Percentiles rank a stretch among this genome's conserved stretches.
Evolutionary conservation across 2,888 invertebrate genomes (phyloP).

Genomic region (Tenthredo amoena): DNA sequence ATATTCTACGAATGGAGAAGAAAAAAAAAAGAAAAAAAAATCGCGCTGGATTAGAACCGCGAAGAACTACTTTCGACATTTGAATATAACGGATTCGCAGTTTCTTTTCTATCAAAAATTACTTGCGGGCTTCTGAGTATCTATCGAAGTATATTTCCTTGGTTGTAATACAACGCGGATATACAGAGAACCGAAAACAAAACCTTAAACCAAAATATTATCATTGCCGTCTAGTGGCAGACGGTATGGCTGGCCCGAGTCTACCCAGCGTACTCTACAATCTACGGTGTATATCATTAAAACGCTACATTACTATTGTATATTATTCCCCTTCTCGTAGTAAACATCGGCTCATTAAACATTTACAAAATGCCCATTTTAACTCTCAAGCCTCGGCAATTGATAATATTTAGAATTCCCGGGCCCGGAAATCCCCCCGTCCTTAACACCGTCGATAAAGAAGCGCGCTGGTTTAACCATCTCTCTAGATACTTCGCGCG

Average conservation of each 20-base stretch:
- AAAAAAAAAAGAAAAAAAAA: not conserved
- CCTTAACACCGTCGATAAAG: not conserved
- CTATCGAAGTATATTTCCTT: not conserved
- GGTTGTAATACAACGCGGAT: not conserved
- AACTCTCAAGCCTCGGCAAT: constrained; percentile 47
- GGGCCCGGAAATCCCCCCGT: not conserved
- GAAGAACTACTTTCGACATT: not conserved
- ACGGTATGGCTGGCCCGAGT: constrained; percentile 50
- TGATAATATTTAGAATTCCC: constrained; percentile 47
- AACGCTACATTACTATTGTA: constrained; percentile 59
- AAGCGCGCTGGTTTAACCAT: not conserved
- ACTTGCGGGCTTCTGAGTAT: not conserved
- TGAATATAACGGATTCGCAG: not conserved
- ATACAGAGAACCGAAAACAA: constrained; percentile 13
- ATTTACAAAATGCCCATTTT: constrained; percentile 60
- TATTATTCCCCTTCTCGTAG: constrained; percentile 61
- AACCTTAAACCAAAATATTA: constrained; percentile 43
- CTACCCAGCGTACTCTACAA: constrained; percentile 52
- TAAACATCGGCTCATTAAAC: constrained; percentile 61
- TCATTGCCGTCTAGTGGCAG: constrained; percentile 39
- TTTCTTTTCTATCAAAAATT: not conserved
- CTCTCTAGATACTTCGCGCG: not conserved
- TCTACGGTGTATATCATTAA: constrained; percentile 56
- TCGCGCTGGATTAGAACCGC: not conserved
- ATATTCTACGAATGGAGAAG: too few species aligned